Base-by-base conservation (phyloP, 2,113 vertebrate genomes). In the Malurus melanocephalus region DNA sequence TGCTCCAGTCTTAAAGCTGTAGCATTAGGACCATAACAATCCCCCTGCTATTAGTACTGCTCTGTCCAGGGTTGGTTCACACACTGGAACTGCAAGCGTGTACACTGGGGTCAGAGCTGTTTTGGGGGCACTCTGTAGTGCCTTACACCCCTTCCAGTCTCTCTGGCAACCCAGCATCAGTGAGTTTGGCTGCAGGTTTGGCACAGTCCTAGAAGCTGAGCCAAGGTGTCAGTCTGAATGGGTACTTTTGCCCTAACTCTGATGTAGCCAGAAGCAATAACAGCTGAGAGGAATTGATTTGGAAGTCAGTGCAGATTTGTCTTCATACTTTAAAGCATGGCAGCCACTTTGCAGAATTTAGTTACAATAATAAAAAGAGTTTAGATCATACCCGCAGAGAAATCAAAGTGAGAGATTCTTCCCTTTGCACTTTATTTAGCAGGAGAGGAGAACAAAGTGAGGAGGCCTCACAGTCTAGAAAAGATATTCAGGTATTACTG, bases 11-110 rank as follows among this genome's bases (percentile, higher is more conserved):
- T 28, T 8, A 6, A 8, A n/a, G 73, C 52, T 40, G 30, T 5
- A 17, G 33, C 16, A 49, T 16, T 2, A 17, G 38, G 40, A 24
- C 5, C 57, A 40, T 5, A 13, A 17, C 0, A 6, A 10, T n/a
- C 27, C 64, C 64, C 40, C 2, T 32, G 35, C 71, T 88, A 33
- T 8, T 1, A 23, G 69, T 22, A 5, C 6, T 11, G 51, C 3
- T 3, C 26, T 55, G 55, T 6, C 69, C 14, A 8, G 22, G 24
- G 19, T 5, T 2, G 1, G 11, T 14, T 24, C 28, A 2, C 8
- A 30, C 16, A 17, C 71, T n/a, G 52, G 30, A 52, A 28, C 22
- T 3, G 33, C 20, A 35, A 46, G 16, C 16, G 52, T 27, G 4
- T 17, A 3, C 13, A 4, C 13, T 16, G 8, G 10, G 26, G 15